phyloP scores from a whole-genome alignment of 1,140 invertebrate genomes.

The Triops longicaudatus region DNA sequence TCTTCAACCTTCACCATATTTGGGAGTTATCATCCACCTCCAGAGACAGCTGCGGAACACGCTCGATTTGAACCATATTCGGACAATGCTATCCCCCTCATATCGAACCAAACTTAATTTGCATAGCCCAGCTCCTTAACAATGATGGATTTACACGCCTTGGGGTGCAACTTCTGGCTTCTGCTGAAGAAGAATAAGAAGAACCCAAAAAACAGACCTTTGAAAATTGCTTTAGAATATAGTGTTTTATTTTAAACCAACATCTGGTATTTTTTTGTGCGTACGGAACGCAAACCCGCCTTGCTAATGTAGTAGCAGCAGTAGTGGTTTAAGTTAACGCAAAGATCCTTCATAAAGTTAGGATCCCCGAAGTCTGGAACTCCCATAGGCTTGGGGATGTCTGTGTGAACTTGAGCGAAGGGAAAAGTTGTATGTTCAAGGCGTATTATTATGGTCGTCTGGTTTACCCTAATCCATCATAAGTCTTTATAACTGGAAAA shows the following conservation, averaged over 20 bases:
- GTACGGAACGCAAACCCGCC: too few relatives aligned
- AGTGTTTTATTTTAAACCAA: too few relatives aligned
- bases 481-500: not conserved
- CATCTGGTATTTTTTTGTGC: too few relatives aligned
- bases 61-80: not conserved
- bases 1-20: not conserved
- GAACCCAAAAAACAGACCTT: not conserved
- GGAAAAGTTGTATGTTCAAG: not conserved
- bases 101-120: not conserved
- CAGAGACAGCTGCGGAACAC: not conserved
- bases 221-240: too few relatives aligned
- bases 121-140: conserved; percentile 1
- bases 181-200: not conserved
- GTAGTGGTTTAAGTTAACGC: too few relatives aligned
- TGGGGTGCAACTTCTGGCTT: not conserved
- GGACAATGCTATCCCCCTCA: not conserved
- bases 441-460: conserved; percentile 9
- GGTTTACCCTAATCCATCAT: conserved; percentile 13
- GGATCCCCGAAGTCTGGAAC: too few relatives aligned
- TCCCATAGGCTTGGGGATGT: not conserved
- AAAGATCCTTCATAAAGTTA: too few relatives aligned
- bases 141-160: conserved; percentile 5
- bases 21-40: not conserved
- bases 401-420: not conserved
- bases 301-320: too few relatives aligned